These are phyloP conservation scores for Heteropelma amictum DNA, from an alignment of 2,888 invertebrate species.

Conservation along the genomic window DNA sequence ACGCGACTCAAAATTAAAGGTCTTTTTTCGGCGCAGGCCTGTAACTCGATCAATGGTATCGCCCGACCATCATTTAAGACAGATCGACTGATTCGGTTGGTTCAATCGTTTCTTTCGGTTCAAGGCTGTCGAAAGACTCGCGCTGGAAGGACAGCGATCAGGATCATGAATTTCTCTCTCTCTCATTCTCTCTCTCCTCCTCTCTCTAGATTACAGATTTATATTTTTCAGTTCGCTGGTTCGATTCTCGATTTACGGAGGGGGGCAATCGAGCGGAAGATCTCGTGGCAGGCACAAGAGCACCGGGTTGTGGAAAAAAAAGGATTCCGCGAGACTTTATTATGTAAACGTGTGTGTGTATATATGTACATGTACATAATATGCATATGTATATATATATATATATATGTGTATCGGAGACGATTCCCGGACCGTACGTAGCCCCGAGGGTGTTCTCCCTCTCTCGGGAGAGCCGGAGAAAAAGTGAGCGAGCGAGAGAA, in stretches of 20 bases:
- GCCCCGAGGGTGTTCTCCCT: conserved; percentile 30
- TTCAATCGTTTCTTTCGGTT: conserved; percentile 7
- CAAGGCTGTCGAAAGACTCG: conserved; percentile 9
- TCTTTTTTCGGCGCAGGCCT: too few species aligned
- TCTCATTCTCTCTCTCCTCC: background rate
- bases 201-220: conserved; percentile 53
- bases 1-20: too few species aligned
- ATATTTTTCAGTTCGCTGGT: conserved; percentile 59
- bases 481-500: conserved; percentile 19
- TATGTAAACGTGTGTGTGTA: conserved; percentile 1
- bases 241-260: conserved; percentile 53
- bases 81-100: background rate
- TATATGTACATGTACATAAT: conserved; percentile 17
- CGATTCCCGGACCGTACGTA: conserved; percentile 51
- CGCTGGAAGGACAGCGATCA: conserved; percentile 36
- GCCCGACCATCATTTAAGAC: background rate
- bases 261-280: conserved; percentile 56
- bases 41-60: too few species aligned
- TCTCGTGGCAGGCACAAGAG: conserved; percentile 41
- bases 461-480: background rate
- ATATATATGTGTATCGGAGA: conserved; percentile 3
- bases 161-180: conserved; percentile 2
- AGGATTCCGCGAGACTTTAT: conserved; percentile 29
- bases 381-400: background rate
- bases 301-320: conserved; percentile 9